A percentile compares a stretch with the other conserved stretches of the same genome.
These are phyloP conservation scores for Lepidurus couesii DNA, from an alignment of 1,140 invertebrate genomes.

Conservation along the genomic window DNA sequence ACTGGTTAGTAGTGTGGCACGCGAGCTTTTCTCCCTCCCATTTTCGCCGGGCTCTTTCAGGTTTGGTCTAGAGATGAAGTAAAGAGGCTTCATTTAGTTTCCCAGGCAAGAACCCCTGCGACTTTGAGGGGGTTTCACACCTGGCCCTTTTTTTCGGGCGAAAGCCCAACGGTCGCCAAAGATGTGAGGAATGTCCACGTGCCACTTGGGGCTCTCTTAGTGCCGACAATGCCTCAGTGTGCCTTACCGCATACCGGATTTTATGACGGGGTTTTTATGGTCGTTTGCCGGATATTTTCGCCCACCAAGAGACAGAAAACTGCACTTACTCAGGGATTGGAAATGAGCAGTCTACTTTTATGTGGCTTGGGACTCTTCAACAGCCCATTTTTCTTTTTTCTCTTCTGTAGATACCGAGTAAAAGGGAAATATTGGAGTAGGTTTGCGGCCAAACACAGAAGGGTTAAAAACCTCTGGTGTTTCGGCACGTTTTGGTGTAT, in stretches of 20 bases:
- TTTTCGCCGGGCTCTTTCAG: background rate
- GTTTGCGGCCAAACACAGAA: no score
- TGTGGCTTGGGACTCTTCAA: no score
- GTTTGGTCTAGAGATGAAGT: background rate
- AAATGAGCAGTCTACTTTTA: no score
- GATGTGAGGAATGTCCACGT: background rate
- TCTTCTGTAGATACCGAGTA: no score
- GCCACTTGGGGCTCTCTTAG: background rate
- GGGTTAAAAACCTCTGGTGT: no score
- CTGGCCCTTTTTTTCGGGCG: background rate
- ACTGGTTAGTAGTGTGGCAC: background rate
- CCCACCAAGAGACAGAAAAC: background rate
- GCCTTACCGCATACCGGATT: background rate
- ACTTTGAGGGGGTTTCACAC: background rate
- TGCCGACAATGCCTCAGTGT: background rate
- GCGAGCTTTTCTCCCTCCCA: background rate
- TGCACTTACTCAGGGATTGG: background rate
- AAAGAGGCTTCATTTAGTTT: background rate
- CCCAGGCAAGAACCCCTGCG: background rate
- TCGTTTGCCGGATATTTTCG: no score
- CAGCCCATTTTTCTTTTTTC: no score
- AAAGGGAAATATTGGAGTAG: no score
- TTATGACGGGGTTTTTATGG: no score
- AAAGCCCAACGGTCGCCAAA: background rate
- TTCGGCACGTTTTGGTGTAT: no score